These are phyloP conservation scores for Eira barbara DNA, from an alignment of 2,113 vertebrate species.

Conservation along the genomic window DNA sequence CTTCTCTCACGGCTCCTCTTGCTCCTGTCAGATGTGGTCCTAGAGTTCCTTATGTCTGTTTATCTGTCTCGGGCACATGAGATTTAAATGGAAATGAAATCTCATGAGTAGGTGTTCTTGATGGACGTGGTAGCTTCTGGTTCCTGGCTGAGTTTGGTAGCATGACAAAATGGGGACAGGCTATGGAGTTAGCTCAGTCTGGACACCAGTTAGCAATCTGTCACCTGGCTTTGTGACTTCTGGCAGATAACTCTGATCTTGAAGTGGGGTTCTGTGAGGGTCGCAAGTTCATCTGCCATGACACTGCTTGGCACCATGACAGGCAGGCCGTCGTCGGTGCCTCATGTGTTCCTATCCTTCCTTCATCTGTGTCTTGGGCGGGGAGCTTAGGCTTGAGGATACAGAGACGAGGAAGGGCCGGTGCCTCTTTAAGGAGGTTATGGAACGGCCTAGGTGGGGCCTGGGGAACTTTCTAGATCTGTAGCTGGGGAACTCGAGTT, in stretches of 20 bases:
- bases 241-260: not conserved
- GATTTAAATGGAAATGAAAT: not conserved
- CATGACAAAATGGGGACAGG: not conserved
- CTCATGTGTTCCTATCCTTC: not conserved
- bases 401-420: not conserved
- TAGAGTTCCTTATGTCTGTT: not conserved
- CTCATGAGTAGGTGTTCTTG: not conserved
- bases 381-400: not conserved
- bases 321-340: accelerated
- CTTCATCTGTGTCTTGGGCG: not conserved
- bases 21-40: accelerated
- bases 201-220: not conserved
- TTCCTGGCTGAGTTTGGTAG: not conserved
- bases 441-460: not conserved
- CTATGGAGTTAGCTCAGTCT: not conserved
- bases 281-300: too few species aligned
- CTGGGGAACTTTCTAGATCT: not conserved
- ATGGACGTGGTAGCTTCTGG: not conserved
- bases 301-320: not conserved
- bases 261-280: not conserved
- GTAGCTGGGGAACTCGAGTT: not conserved
- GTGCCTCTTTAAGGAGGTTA: not conserved
- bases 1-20: not conserved
- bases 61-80: not conserved
- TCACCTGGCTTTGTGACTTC: not conserved